Conservation (phyloP, 2,888 invertebrate genomes). For the Drosophila flavopinicola region DNA sequence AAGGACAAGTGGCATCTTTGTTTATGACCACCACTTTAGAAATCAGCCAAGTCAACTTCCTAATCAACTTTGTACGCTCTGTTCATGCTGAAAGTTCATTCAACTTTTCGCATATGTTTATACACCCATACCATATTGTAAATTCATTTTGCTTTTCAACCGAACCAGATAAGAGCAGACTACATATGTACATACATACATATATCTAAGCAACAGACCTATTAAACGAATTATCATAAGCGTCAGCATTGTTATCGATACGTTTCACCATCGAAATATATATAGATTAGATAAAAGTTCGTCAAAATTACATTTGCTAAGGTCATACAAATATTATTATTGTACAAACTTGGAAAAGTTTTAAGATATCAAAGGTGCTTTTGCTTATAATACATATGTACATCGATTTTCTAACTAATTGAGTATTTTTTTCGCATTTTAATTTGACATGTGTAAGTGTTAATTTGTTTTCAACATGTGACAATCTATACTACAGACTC, state of each 20-base stretch:
- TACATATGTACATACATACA: too few relatives aligned
- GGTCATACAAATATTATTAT: neutral
- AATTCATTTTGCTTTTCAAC: neutral
- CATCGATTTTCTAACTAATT: too few relatives aligned
- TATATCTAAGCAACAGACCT: constrained; percentile 4
- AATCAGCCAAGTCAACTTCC: constrained; percentile 60
- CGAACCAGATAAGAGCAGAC: constrained; percentile 20
- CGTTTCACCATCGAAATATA: constrained; percentile 3
- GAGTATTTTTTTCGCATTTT: too few relatives aligned
- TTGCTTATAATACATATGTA: too few relatives aligned
- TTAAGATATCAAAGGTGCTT: too few relatives aligned
- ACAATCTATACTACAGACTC: too few relatives aligned
- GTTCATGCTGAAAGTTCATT: constrained; percentile 45
- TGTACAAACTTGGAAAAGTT: neutral
- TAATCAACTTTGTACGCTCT: constrained; percentile 45
- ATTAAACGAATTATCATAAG: constrained; percentile 24
- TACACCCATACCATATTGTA: neutral
- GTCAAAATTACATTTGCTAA: neutral
- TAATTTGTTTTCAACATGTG: too few relatives aligned
- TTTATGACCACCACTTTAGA: constrained; percentile 63
- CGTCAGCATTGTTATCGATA: constrained; percentile 16
- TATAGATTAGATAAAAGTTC: constrained; percentile 10
- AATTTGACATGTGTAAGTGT: too few relatives aligned
- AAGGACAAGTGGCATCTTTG: constrained; percentile 76
- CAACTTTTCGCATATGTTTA: constrained; percentile 38